phyloP scores from a whole-genome alignment of 35 echinoderm and acorn worm species.

The Heliocidaris tuberculata region DNA sequence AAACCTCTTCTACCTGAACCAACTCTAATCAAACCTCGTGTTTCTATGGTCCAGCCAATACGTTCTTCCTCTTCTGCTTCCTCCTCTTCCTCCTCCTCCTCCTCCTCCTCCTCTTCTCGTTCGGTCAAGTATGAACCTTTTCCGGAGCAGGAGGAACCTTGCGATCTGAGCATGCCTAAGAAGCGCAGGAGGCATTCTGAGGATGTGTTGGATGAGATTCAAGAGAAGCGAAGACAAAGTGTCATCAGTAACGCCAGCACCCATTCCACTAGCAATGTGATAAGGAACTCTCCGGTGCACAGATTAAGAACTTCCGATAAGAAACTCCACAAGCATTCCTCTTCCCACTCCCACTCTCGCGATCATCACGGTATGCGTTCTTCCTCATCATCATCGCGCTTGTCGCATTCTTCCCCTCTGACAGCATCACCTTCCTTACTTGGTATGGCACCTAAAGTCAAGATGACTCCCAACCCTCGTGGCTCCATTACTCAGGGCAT shows the following conservation, averaged over 20 bases:
- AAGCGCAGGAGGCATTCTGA: slow-evolving; percentile 47
- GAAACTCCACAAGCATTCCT: slow-evolving; percentile 31
- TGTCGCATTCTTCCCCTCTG: not conserved
- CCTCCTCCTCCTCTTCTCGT: not conserved
- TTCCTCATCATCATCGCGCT: not conserved
- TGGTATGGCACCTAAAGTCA: slow-evolving; percentile 35
- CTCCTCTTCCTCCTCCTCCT: not conserved
- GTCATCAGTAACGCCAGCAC: slow-evolving; percentile 21
- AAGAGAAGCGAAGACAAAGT: not conserved
- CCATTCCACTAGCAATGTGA: not conserved
- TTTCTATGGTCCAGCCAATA: slow-evolving; percentile 17
- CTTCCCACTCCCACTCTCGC: not conserved
- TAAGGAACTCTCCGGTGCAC: slow-evolving; percentile 39
- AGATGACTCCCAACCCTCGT: slow-evolving; percentile 72
- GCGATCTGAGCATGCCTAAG: slow-evolving; percentile 96
- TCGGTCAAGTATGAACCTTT: not conserved
- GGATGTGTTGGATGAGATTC: not conserved
- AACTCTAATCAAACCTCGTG: not conserved
- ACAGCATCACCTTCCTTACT: not conserved
- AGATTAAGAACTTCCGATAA: slow-evolving; percentile 40
- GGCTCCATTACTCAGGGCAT: slow-evolving; percentile 83
- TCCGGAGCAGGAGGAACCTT: slow-evolving; percentile 89
- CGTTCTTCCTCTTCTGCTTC: not conserved
- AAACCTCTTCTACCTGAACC: not conserved
- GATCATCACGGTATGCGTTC: not conserved